Evolutionary conservation across 2,888 invertebrate genomes (phyloP), one percentile per base, ranked within the genome.

Genomic region (Trichacis sp.): DNA sequence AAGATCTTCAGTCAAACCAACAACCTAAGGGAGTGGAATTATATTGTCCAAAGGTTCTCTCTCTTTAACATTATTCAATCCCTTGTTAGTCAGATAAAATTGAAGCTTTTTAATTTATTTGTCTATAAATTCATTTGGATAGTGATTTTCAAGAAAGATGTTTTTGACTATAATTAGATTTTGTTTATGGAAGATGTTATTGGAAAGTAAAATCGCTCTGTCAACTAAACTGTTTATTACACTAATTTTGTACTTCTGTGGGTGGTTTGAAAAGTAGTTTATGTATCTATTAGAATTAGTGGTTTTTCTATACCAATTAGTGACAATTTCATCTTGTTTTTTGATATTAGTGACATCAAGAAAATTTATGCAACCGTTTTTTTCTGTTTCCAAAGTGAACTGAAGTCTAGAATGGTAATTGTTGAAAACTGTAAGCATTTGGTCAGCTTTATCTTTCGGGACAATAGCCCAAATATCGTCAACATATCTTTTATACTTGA

Each of bases 391-490:
- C 1, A 40, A 3, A 12, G 59, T 53, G 45, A 61, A 58, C 18
- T 54, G 33, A 14, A 58, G 18, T 29, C 66, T 3, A 1, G 11
- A 12, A 12, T 61, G 57, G 11, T 50, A 58, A 2, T 9, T 11
- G 30, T 62, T 58, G 15, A 66, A 62, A 1, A 40, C 17, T 0
- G 36, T n/a, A 1, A 58, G 0, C 15, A 58, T 42, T 0, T 50
- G 11, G 2, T 42, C n/a, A 1, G 45, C 15, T 48, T 56, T 50
- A 6, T 52, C n/a, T 11, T 24, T 14, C 1, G 57, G 62, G n/a
- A 66, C 15, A 0, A 52, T 43, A 0, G 46, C 50, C 8, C 57
- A 29, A 5, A 54, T 65, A 14, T 65, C 57, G 42, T 65, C 53
- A 0, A 65, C 65, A 30, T 57, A 65, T 24, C 60, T 47, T 24